Conservation (phyloP, 2,888 invertebrate species). For the Caenorhabditis wallacei region DNA sequence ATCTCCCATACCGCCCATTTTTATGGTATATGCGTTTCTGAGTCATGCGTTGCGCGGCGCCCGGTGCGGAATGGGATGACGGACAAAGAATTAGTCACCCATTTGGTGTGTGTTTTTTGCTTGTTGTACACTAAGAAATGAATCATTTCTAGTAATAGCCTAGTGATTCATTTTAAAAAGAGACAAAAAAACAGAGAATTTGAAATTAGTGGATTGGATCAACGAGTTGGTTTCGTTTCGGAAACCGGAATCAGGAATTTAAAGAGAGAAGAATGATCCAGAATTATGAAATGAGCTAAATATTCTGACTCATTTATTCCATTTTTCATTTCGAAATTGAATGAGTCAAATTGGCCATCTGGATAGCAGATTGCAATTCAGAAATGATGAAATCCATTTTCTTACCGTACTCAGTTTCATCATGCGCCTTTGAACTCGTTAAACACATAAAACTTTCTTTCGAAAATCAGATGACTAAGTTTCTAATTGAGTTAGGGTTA, state of each 20-base stretch:
- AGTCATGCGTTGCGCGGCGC: conserved; percentile 37
- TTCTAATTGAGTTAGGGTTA: conserved; percentile 10
- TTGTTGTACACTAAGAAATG: conserved; percentile 28
- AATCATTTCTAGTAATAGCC: conserved; percentile 36
- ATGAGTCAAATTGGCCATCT: conserved; percentile 39
- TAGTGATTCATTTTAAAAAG: conserved; percentile 10
- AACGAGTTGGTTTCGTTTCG: neutral
- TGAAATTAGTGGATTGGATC: conserved; percentile 8
- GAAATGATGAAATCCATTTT: conserved; percentile 12
- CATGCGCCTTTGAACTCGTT: conserved; percentile 31
- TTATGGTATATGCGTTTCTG: conserved; percentile 23
- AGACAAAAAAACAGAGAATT: neutral
- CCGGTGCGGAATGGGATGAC: conserved; percentile 31
- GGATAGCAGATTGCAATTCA: conserved; percentile 11
- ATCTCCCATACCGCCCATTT: conserved; percentile 32
- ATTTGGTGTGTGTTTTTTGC: neutral
- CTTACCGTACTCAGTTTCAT: conserved; percentile 23
- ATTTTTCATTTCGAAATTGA: conserved; percentile 15
- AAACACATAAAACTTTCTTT: conserved; percentile 3
- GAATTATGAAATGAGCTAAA: neutral
- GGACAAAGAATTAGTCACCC: conserved; percentile 49
- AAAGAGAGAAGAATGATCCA: too few relatives aligned
- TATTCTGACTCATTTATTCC: conserved; percentile 19
- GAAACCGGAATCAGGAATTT: too few relatives aligned
- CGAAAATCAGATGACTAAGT: conserved; percentile 19